Conservation (phyloP, 2,888 invertebrate genomes). For the Polietes domitor region DNA sequence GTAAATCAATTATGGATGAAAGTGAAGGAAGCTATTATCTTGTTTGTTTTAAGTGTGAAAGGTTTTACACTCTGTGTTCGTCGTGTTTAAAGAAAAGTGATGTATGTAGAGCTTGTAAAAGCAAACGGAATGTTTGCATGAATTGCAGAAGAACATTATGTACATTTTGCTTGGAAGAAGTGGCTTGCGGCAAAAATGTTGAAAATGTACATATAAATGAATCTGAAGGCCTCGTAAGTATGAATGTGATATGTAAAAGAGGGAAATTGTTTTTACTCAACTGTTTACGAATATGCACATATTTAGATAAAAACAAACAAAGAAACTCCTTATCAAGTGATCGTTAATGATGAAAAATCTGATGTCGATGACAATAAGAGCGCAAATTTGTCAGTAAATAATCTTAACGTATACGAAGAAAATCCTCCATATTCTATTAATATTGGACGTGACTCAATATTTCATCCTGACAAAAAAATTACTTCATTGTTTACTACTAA, state of each 20-base stretch:
- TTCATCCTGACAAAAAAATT: conserved; percentile 71
- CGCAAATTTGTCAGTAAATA: conserved; percentile 48
- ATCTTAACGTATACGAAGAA: conserved; percentile 36
- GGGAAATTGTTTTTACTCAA: too few species aligned
- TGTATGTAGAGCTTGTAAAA: conserved; percentile 76
- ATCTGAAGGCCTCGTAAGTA: conserved; percentile 40
- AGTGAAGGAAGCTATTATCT: conserved; percentile 72
- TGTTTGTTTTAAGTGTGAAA: conserved; percentile 77
- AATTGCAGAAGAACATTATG: conserved; percentile 77
- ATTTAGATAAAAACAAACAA: background rate
- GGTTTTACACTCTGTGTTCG: conserved; percentile 74
- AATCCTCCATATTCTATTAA: conserved; percentile 73
- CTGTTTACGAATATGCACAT: too few species aligned
- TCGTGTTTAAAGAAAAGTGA: conserved; percentile 74
- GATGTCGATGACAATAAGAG: conserved; percentile 53
- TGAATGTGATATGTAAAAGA: background rate
- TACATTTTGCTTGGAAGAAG: conserved; percentile 76
- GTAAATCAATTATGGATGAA: conserved; percentile 45
- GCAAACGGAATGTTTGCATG: conserved; percentile 77
- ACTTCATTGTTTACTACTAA: conserved; percentile 26
- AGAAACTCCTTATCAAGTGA: conserved; percentile 35
- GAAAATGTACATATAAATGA: conserved; percentile 75
- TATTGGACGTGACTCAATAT: conserved; percentile 76
- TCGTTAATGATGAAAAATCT: conserved; percentile 30
- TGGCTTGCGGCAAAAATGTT: conserved; percentile 73